A percentile compares a stretch with the other conserved stretches of the same genome.
Conservation (phyloP, 2,113 vertebrate species). For the Synodontis membranacea region DNA sequence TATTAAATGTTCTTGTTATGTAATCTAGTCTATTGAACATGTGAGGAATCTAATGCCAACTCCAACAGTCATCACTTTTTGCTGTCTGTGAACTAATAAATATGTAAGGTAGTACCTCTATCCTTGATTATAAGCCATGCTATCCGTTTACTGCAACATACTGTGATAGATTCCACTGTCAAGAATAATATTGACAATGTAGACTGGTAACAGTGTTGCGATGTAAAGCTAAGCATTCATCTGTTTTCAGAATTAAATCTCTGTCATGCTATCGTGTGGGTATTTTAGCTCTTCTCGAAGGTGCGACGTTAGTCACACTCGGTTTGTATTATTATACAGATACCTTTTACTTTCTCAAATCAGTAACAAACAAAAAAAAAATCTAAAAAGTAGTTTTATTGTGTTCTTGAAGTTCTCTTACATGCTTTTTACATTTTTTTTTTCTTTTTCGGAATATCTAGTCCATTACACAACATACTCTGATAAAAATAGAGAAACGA, state of each 20-base stretch:
- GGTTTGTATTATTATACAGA: too few species aligned
- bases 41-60: neutral
- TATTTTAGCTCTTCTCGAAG: too few species aligned
- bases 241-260: too few species aligned
- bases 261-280: too few species aligned
- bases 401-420: neutral
- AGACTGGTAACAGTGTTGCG: too few species aligned
- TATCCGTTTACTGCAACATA: neutral
- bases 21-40: neutral
- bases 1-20: neutral
- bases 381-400: too few species aligned
- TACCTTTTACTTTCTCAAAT: too few species aligned
- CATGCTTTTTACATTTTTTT: neutral
- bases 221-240: too few species aligned
- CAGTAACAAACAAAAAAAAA: too few species aligned
- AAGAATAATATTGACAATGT: neutral
- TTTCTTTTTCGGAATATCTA: neutral
- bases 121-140: neutral
- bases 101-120: neutral
- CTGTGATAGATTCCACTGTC: too few species aligned
- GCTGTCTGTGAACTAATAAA: neutral
- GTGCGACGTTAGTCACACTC: too few species aligned
- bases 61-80: neutral
- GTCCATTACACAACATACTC: neutral
- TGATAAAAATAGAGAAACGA: constrained; percentile 34